Conservation (phyloP, 2,888 invertebrate genomes). For the Colletes collaris region DNA sequence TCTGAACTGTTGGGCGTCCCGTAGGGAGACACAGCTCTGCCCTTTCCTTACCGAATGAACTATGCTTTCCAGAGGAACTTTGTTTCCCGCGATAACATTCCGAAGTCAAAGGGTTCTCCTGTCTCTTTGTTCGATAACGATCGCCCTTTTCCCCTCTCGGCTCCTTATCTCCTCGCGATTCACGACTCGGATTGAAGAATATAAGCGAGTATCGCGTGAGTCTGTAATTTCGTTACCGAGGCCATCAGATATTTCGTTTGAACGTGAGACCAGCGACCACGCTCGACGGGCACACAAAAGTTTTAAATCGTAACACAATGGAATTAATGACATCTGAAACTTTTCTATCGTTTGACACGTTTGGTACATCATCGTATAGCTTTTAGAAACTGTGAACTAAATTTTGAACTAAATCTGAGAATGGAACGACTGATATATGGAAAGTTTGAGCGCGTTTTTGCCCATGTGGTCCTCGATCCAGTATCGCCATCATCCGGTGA, state of each 20-base stretch:
- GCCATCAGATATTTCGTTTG: slow-evolving; percentile 37
- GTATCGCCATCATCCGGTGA: slow-evolving; percentile 8
- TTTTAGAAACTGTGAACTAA: no score
- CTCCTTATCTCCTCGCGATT: slow-evolving; percentile 55
- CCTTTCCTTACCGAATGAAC: slow-evolving; percentile 62
- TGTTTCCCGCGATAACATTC: slow-evolving; percentile 72
- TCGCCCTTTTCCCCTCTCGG: slow-evolving; percentile 48
- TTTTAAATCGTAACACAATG: slow-evolving; percentile 1
- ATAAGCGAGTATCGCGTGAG: slow-evolving; percentile 58
- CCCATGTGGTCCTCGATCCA: slow-evolving; percentile 2
- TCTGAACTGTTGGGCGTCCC: slow-evolving; percentile 73
- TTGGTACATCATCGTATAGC: no score
- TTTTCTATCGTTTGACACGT: no score
- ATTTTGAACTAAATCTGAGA: not conserved
- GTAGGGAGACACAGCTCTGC: slow-evolving; percentile 66
- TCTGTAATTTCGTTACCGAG: slow-evolving; percentile 44
- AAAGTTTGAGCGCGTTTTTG: not conserved
- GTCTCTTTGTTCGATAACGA: slow-evolving; percentile 70
- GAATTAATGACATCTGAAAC: slow-evolving; percentile 6
- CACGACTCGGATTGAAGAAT: slow-evolving; percentile 61
- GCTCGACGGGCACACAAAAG: not conserved
- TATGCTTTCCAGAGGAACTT: slow-evolving; percentile 67
- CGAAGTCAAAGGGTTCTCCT: slow-evolving; percentile 68
- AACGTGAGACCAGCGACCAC: slow-evolving; percentile 17
- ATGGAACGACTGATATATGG: slow-evolving; percentile 1